phyloP scores from a whole-genome alignment of 2,797 vertebrate species.

The Anniella stebbinsi region DNA sequence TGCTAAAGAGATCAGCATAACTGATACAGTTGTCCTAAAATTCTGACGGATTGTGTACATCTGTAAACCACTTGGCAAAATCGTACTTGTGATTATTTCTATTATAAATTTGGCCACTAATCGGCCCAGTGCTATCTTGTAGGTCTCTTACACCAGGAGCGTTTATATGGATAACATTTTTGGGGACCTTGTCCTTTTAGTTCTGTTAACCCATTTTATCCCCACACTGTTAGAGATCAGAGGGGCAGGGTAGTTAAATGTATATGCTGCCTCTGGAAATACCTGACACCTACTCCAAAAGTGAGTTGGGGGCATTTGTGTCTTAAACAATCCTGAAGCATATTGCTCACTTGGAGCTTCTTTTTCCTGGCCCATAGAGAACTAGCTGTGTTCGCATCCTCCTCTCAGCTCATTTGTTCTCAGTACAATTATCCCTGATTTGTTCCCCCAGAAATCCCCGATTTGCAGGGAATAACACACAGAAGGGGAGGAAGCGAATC shows the following conservation, averaged over 20 bases:
- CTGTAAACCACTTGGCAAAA: too few relatives aligned
- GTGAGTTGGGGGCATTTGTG: not conserved
- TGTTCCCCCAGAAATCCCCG: too few relatives aligned
- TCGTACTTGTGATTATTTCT: too few relatives aligned
- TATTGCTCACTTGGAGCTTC: not conserved
- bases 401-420: not conserved
- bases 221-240: not conserved
- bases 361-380: not conserved
- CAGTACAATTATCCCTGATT: not conserved
- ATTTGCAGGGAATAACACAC: not conserved
- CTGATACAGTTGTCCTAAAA: too few relatives aligned
- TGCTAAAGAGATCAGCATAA: too few relatives aligned
- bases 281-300: not conserved
- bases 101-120: too few relatives aligned
- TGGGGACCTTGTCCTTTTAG: too few relatives aligned
- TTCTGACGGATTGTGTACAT: too few relatives aligned
- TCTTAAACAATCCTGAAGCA: not conserved
- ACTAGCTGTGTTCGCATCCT: not conserved
- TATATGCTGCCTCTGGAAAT: too few relatives aligned
- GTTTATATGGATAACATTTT: too few relatives aligned
- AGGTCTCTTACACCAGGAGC: too few relatives aligned
- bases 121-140: too few relatives aligned
- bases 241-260: not conserved
- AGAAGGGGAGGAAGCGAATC: not conserved
- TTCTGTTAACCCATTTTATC: not conserved